Evolutionary conservation across 1,140 invertebrate genomes (phyloP).

Genomic region (Drosophila ambigua): DNA sequence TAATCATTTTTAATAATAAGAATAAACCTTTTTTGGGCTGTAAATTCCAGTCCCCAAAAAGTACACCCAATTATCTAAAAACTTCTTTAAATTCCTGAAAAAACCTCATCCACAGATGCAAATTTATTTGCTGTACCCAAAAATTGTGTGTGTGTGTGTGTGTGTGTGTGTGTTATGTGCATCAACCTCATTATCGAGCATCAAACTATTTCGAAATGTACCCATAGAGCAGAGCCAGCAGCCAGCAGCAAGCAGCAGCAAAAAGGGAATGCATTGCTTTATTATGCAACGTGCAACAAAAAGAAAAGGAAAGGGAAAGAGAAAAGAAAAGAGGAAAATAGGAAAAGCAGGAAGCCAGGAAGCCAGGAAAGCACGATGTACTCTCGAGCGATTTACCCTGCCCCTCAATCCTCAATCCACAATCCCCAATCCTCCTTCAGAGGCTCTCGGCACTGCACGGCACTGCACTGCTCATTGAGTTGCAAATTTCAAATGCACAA

Average conservation of each 20-base stretch:
- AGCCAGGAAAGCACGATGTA: conserved; percentile 53
- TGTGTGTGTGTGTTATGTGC: too few species aligned
- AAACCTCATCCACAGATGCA: too few species aligned
- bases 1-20: too few species aligned
- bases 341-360: conserved; percentile 21
- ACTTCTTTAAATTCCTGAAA: too few species aligned
- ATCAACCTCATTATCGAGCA: too few species aligned
- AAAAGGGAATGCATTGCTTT: conserved; percentile 29
- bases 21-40: too few species aligned
- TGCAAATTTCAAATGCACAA: conserved; percentile 80
- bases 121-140: too few species aligned
- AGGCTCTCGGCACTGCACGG: conserved; percentile 15
- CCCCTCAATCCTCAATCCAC: not conserved
- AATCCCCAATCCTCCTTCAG: conserved; percentile 2
- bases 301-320: not conserved
- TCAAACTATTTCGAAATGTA: not conserved
- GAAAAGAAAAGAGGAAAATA: too few species aligned
- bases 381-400: conserved; percentile 3
- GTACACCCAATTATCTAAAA: too few species aligned
- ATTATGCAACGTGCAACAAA: conserved; percentile 66
- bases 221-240: not conserved
- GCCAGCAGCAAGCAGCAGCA: not conserved
- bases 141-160: too few species aligned
- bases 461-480: conserved; percentile 68
- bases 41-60: too few species aligned